Conservation (phyloP, 2,888 invertebrate genomes). For the Hemistola chrysoprasaria region DNA sequence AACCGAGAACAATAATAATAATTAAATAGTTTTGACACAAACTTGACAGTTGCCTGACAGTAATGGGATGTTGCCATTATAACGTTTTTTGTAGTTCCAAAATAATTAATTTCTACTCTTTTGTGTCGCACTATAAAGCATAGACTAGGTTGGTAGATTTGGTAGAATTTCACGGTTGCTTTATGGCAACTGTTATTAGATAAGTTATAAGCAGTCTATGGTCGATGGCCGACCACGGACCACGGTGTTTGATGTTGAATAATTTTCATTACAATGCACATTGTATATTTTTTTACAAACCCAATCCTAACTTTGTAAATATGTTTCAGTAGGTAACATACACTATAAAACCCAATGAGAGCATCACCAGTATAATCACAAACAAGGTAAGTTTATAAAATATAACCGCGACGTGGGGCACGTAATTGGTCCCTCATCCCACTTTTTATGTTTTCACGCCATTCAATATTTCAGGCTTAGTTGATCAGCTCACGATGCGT, state of each 20-base stretch:
- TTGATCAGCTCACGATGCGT: conserved; percentile 51
- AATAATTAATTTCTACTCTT: no score
- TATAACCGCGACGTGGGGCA: conserved; percentile 52
- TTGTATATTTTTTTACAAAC: conserved; percentile 53
- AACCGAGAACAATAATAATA: no score
- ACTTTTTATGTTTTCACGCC: conserved; percentile 63
- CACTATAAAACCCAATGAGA: conserved; percentile 43
- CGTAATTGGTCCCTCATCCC: conserved; percentile 61
- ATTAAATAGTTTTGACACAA: no score
- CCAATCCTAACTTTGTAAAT: conserved; percentile 37
- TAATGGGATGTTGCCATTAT: no score
- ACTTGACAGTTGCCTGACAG: no score
- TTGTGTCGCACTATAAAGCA: no score
- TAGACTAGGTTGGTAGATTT: neutral
- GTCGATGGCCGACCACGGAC: conserved; percentile 65
- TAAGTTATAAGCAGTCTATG: conserved; percentile 37
- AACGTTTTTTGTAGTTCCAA: no score
- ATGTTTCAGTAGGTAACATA: conserved; percentile 50
- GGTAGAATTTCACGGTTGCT: neutral
- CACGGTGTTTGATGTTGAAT: conserved; percentile 60
- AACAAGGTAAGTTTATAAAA: conserved; percentile 47
- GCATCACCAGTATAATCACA: conserved; percentile 31
- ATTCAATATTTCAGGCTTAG: conserved; percentile 55
- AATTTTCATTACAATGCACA: conserved; percentile 49
- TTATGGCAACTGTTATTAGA: no score